Evolutionary conservation across 2,888 invertebrate genomes (phyloP), one percentile per base, ranked within the genome.

Genomic region (Priocnemis perturbator): DNA sequence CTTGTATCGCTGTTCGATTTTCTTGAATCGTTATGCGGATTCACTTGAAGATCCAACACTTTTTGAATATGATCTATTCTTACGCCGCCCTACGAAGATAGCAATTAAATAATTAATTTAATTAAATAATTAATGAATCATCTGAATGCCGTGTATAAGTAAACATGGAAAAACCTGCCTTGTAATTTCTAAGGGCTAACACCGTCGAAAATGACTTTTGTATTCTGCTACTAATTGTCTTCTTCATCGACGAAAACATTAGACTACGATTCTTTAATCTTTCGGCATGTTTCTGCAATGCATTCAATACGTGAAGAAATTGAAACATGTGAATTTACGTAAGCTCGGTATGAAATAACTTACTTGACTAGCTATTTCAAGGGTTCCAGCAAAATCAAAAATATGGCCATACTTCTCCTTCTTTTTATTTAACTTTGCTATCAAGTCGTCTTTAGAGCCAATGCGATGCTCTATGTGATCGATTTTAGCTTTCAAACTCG

Each of bases 101-200:
- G 2, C 4, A 11, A 60, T 17, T n/a, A 17, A 11, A 60, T 26
- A 9, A 19, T 11, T 9, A 11, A 37, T 9, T 11, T 37, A 37
- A 11, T 4, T 50, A 11, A 5, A 19, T 50, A 1, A 9, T 55
- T 4, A 19, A 55, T 14, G 17, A 15, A 50, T n/a, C n/a, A n/a
- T n/a, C n/a, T n/a, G n/a, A n/a, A n/a, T n/a, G n/a, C n/a, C n/a
- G n/a, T n/a, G n/a, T 56, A 20, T 17, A 21, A 26, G 17, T 9
- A 62, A 15, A 52, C 15, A 23, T 17, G n/a, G n/a, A 19, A 26
- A 26, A 5, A 47, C 17, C 47, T 48, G 56, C 17, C 47, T 48
- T 56, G 84, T 92, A 93, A 3, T 92, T 91, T 71, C 93, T 88
- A 50, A 91, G 81, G 44, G 89, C 89, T 20, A 94, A 87, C 55